Percentiles rank a stretch among this genome's conserved stretches.
Evolutionary conservation across 1,140 invertebrate species (phyloP).

Genomic region (Rhyzopertha dominica): DNA sequence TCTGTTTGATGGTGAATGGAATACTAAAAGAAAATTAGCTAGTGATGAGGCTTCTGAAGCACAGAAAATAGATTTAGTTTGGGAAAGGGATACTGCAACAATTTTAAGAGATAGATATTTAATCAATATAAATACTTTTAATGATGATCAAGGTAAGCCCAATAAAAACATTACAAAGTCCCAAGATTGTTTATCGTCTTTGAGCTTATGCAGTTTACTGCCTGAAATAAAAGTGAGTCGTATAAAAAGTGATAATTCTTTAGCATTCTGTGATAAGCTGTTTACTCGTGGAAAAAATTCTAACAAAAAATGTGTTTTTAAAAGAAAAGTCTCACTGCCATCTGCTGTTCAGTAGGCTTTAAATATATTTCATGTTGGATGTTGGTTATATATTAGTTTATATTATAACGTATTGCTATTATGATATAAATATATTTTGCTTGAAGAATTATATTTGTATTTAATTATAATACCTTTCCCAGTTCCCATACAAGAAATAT

Average conservation of each 20-base stretch:
- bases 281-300: too few species aligned
- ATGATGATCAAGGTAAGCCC: too few species aligned
- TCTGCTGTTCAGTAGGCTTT: neutral
- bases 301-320: constrained; percentile 1
- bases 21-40: constrained; percentile 3
- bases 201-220: too few species aligned
- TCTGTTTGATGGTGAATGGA: constrained; percentile 4
- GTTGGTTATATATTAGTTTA: neutral
- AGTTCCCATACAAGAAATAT: neutral
- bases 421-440: neutral
- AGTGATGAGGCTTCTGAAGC: neutral
- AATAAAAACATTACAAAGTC: too few species aligned
- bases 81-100: neutral
- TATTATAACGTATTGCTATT: neutral
- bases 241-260: too few species aligned
- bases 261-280: too few species aligned
- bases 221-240: too few species aligned
- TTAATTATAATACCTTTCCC: neutral
- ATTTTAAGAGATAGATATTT: neutral
- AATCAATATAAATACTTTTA: neutral
- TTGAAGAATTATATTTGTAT: neutral
- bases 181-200: too few species aligned
- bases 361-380: neutral
- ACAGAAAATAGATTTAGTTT: neutral
- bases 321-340: neutral